Base-by-base conservation (phyloP, 1,140 invertebrate genomes). In the Musca domestica region DNA sequence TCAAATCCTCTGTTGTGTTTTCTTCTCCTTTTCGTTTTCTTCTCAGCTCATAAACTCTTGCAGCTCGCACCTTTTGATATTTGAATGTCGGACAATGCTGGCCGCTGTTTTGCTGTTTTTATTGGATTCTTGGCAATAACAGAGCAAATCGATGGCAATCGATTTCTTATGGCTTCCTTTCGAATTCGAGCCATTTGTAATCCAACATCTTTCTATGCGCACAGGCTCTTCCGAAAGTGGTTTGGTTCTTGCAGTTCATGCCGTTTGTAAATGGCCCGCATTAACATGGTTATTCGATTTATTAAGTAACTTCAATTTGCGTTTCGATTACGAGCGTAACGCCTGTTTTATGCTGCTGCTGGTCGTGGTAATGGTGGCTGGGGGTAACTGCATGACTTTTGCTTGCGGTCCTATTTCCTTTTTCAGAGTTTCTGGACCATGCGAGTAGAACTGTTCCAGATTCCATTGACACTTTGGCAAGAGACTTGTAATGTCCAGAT, bases 281-380 rank as follows among this genome's bases (percentile, higher is more conserved):
- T 80, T 80, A 79, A 75, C 77, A 80, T 70, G 76, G 77, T 80
- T 79, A 76, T 79, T 77, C 77, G 77, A 79, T 78, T 80, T 80
- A 80, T 80, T 80, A 80, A 80, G 77, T 77, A 77, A 80, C 77
- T 78, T 80, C 77, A 80, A 80, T 80, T 80, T 80, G 77, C 77
- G 77, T 80, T 76, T 74, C 67, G 71, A 74, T 77, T 76, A 74
- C 77, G 73, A 71, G 66, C 71, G 72, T 74, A 73, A 73, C 76
- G 74, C 76, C 76, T 76, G 74, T 68, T 54, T 66, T 66, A 17
- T 61, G 27, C 17, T 54, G 22, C 14, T 54, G 17, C 49, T 20
- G 19, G 15, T 49, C 30, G 4, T 64, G 17, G 3, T 17, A 46
- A 17, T 41, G 17, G n/a, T 19, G 7, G 7, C 2, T 19, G 6